Evolutionary conservation across 1,140 invertebrate species (phyloP), one percentile per base, ranked within the genome.

Genomic region (Zaprionus ornatus): DNA sequence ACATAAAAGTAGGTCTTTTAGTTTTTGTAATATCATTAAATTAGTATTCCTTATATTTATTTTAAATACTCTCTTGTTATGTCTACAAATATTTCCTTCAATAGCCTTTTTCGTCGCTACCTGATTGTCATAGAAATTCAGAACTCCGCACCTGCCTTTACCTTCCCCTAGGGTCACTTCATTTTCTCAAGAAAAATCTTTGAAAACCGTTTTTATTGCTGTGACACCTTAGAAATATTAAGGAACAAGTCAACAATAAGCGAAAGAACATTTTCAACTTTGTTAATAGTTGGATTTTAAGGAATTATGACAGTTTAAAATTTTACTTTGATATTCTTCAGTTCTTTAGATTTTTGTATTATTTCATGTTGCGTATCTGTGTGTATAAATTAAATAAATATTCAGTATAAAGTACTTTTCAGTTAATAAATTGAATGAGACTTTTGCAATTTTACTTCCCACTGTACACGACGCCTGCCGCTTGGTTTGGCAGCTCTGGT

Each of bases 381-480:
- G 9, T 32, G 9, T 9, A 9, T 3, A 32, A 32, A 32, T 32
- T 0, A 0, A 32, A 32, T 32, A 10, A 32, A 9, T 10, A 10
- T 3, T 10, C 9, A 3, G 29, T 2, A 29, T 29, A 29, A 29
- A 29, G 9, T 10, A 32, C 29, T 32, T 32, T 10, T 32, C 1
- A 32, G 2, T 3, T 32, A 10, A 9, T 29, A 32, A 32, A 10
- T 32, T 3, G 2, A 27, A 10, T 10, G 2, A 0, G 3, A 29
- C 10, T 32, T 10, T 10, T 32, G n/a, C 2, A 17, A 60, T 40
- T 42, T 27, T 19, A 29, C 29, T 10, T 29, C 21, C 61, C 80
- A 80, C 69, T 80, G 77, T 87, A 42, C 48, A 35, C 55, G 32
- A n/a, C 40, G 32, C 37, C 21, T 45, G 60, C 54, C n/a, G n/a